phyloP scores from a whole-genome alignment of 92 coral and sea anemone species.

The Actinostola sp. region DNA sequence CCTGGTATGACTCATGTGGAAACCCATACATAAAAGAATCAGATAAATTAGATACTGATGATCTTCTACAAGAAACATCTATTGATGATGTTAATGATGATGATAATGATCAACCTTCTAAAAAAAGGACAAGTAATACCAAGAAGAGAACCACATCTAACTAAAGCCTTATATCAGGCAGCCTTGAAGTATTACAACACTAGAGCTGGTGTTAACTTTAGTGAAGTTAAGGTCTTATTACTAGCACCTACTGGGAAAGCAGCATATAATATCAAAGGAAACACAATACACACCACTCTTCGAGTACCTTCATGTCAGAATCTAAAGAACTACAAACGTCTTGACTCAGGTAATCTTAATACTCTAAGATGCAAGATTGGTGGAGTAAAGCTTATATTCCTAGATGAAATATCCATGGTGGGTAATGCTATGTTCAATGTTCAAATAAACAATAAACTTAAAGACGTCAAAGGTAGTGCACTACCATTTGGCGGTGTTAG shows the following conservation, averaged over 20 bases:
- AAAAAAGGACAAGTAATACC: too few relatives aligned
- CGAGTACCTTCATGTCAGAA: conserved; percentile 66
- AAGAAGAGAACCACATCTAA: background rate
- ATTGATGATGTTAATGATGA: too few relatives aligned
- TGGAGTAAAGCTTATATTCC: conserved; percentile 22
- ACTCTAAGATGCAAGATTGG: conserved; percentile 64
- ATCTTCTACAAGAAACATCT: too few relatives aligned
- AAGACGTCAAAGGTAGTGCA: too few relatives aligned
- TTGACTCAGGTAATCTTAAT: conserved; percentile 72
- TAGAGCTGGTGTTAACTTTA: conserved; percentile 57
- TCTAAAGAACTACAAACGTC: conserved; percentile 53
- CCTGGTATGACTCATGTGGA: conserved; percentile 58
- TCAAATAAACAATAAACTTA: conserved; percentile 16
- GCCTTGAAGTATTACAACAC: conserved; percentile 65
- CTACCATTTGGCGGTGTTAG: too few relatives aligned
- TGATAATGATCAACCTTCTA: too few relatives aligned
- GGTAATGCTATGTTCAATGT: conserved; percentile 46
- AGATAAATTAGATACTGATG: too few relatives aligned
- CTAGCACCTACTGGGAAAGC: conserved; percentile 59
- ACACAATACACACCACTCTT: conserved; percentile 61
- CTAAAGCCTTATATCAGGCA: conserved; percentile 66
- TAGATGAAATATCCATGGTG: conserved; percentile 64
- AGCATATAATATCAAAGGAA: conserved; percentile 60
- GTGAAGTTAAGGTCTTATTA: conserved; percentile 53
- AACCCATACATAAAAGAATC: conserved; percentile 30